Conservation (phyloP, 2,113 vertebrate genomes). For the Oreotrochilus melanogaster region DNA sequence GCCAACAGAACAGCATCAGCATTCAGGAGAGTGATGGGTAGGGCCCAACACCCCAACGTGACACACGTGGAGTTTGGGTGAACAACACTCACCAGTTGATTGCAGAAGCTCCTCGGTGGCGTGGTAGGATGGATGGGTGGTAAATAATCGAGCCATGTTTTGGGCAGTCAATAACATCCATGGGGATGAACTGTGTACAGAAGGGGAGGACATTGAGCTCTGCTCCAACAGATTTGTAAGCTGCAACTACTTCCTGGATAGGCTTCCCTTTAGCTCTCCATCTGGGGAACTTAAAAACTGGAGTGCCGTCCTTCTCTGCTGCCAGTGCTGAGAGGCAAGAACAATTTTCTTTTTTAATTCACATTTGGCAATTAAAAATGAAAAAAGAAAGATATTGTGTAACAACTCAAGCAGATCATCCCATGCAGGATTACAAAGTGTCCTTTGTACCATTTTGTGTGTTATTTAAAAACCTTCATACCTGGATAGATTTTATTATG, state of each 20-base stretch:
- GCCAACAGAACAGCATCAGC: background rate
- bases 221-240: conserved; percentile 91
- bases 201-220: conserved; percentile 98
- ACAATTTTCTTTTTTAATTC: background rate
- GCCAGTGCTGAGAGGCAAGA: conserved; percentile 82
- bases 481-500: background rate
- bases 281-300: conserved; percentile 94
- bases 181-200: conserved; percentile 98
- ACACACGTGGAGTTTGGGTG: accelerated
- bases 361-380: background rate
- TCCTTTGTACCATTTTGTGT: background rate
- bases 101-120: conserved; percentile 94
- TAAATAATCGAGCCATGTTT: conserved; percentile 96
- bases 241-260: conserved; percentile 87
- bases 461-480: background rate
- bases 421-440: background rate
- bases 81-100: conserved; percentile 91
- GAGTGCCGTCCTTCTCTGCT: conserved; percentile 93
- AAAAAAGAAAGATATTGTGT: background rate
- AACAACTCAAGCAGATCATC: background rate
- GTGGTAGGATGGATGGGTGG: conserved; percentile 95
- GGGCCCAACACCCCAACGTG: background rate
- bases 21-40: background rate
- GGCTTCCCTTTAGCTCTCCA: conserved; percentile 94
- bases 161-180: conserved; percentile 92